Percentiles rank a stretch among this genome's conserved stretches.
phyloP scores from a whole-genome alignment of 1,140 invertebrate genomes.

The Diuraphis noxia region DNA sequence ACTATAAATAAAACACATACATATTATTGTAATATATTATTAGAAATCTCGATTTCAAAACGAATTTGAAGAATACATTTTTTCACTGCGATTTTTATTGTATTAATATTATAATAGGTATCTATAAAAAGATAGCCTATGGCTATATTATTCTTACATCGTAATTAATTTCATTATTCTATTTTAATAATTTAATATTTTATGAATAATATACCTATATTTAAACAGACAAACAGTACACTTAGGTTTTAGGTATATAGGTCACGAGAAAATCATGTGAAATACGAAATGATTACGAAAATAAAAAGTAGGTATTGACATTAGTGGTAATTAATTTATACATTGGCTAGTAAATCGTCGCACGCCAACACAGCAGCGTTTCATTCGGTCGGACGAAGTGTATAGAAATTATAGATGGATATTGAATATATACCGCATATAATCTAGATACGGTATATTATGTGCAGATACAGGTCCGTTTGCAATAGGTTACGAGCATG shows the following conservation, averaged over 20 bases:
- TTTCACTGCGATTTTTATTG: background rate
- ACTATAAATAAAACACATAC: background rate
- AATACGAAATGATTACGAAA: background rate
- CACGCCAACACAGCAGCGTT: background rate
- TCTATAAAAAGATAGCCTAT: background rate
- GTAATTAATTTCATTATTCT: constrained; percentile 7
- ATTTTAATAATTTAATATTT: background rate
- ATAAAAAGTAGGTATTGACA: background rate
- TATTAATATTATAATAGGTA: background rate
- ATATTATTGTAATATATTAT: background rate
- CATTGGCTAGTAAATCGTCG: background rate
- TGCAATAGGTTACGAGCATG: too few relatives aligned
- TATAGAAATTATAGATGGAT: background rate
- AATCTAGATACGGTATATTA: background rate
- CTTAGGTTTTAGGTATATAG: background rate
- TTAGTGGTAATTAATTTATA: background rate
- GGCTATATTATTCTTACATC: background rate
- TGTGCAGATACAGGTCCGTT: too few relatives aligned
- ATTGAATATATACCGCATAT: too few relatives aligned
- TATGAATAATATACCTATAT: background rate
- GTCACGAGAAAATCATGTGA: constrained; percentile 20
- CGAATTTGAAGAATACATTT: background rate
- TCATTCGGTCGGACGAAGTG: background rate
- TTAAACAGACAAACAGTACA: background rate
- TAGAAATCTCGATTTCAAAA: background rate